Percentiles rank a stretch among this genome's conserved stretches.
Evolutionary conservation across 1,140 invertebrate genomes (phyloP).

Genomic region (Rhyacophila brunnea): DNA sequence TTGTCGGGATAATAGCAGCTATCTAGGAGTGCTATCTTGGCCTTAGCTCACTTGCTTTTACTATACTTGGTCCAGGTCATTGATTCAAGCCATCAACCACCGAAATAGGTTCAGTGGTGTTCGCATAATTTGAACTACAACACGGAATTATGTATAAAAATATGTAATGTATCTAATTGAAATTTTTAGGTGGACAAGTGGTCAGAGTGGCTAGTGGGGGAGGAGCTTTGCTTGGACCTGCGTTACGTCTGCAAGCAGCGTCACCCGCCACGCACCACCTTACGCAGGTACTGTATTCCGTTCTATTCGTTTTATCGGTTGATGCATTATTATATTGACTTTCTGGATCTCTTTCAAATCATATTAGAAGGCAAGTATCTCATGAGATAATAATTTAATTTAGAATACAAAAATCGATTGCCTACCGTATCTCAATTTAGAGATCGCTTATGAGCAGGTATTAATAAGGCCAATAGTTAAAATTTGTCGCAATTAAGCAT

Average conservation of each 20-base stretch:
- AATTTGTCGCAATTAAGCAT: no score
- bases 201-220: slow-evolving; percentile 27
- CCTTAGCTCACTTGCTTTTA: no score
- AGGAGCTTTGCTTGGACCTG: slow-evolving; percentile 23
- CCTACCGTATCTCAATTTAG: background rate
- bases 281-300: slow-evolving; percentile 13
- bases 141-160: background rate
- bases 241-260: slow-evolving; percentile 25
- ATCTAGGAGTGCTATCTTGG: no score
- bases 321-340: background rate
- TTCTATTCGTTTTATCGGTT: background rate
- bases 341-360: background rate
- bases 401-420: background rate
- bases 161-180: background rate
- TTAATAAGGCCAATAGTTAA: no score
- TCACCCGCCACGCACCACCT: slow-evolving; percentile 5
- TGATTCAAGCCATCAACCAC: no score
- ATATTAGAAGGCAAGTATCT: background rate
- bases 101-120: background rate
- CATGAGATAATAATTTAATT: no score
- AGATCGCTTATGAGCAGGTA: background rate
- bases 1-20: no score
- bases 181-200: slow-evolving; percentile 25
- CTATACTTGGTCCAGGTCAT: no score
- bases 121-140: no score